Evolutionary conservation across 2,113 vertebrate species (phyloP), one percentile per base, ranked within the genome.

Genomic region (Phaethornis superciliosus): DNA sequence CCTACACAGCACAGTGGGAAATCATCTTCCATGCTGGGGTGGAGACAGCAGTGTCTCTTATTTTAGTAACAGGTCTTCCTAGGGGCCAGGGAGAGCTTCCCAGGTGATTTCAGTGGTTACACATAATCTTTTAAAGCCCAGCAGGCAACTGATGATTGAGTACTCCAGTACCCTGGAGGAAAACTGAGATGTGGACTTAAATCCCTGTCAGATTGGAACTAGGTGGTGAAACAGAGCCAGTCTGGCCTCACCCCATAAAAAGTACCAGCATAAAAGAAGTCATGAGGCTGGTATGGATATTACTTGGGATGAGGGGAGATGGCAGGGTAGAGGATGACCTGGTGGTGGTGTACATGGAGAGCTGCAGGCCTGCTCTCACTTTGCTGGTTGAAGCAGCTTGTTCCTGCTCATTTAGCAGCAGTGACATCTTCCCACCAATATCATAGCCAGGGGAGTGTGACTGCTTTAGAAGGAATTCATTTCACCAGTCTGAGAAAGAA

Each of bases 401-500:
- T 33, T 64, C 46, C 42, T 2, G 1, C n/a, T 59, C 46, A 3
- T 44, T 10, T 60, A 68, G 65, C 2, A 0, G 58, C 67, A 76
- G 22, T 0, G 0, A 71, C 11, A 16, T 92, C 44, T 93, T 89
- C 64, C 49, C 44, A 4, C 42, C 1, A 2, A 7, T 7, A 12
- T 59, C 44, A 32, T 77, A 33, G 70, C 70, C 65, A 54, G 68
- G 17, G 35, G 14, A 78, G 21, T 0, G 0, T 26, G 64, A 30
- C 28, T 2, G 3, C 44, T 81, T 35, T n/a, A 69, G 47, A 63
- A 79, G 67, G 85, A 93, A 67, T 40, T 62, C 4, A 4, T 44
- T 92, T 65, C 69, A 24, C 67, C 40, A 85, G 76, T 49, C 74
- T 55, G 63, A 74, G 49, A 35, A 42, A 51, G 44, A 88, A 91